Evolutionary conservation across 2,797 vertebrate species (phyloP), one percentile per base, ranked within the genome.

Genomic region (Oreochromis mossambicus): DNA sequence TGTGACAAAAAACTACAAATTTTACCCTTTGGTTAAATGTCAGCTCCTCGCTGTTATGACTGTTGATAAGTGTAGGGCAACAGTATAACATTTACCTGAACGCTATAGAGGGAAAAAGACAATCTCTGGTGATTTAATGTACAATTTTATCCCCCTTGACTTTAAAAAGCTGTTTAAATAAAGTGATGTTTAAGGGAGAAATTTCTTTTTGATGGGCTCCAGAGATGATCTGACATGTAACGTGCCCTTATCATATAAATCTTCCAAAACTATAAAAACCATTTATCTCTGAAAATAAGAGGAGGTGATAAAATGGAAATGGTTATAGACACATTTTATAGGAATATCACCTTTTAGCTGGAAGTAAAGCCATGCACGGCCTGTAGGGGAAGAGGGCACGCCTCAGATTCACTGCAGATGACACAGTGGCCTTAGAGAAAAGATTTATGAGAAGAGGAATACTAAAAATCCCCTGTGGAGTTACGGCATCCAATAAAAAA

Each of bases 361-460:
- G 9, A 48, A 50, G 10, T 32, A 19, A 46, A 73, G 4, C 14
- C 6, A 48, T 29, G 66, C 41, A 26, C 48, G 24, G 14, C 17
- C 61, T 80, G 46, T 12, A 50, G 19, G 15, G 29, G 29, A 66
- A 41, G 32, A 29, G 24, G 6, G 41, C 43, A 63, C 32, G 11
- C 38, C 17, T 51, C 8, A 78, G 14, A 77, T 78, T 68, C 48
- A 85, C 17, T 77, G 81, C 70, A 56, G 75, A 77, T 81, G 81
- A 58, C 38, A 70, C 14, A 51, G 38, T 14, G 17, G 36, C 38
- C 77, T 68, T 41, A 50, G 51, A 84, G 19, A 77, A 4, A 63
- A 50, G 83, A 84, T 90, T 85, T 51, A 88, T 91, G 56, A 63
- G 26, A 66, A 9, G 52, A 82, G 21, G 19, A 66, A 61, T 75